Conservation (phyloP, 2,888 invertebrate species). For the Maniola hyperantus region DNA sequence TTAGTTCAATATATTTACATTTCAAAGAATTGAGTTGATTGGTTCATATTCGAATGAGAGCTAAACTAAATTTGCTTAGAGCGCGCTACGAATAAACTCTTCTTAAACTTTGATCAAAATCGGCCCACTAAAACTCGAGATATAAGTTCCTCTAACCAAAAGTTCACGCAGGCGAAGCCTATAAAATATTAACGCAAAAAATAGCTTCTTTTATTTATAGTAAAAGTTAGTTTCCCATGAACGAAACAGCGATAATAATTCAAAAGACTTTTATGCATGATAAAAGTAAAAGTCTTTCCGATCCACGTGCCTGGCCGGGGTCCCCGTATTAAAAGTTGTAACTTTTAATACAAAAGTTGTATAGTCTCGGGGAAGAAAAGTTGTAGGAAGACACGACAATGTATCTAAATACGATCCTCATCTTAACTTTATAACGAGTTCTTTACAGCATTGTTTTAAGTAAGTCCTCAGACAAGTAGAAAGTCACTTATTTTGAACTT, state of each 20-base stretch:
- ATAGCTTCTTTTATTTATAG: background rate
- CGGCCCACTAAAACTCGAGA: too few species aligned
- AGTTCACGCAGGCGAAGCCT: too few species aligned
- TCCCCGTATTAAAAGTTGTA: conserved; percentile 2
- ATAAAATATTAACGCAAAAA: too few species aligned
- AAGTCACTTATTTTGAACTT: background rate
- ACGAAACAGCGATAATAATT: conserved; percentile 3
- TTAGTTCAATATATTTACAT: too few species aligned
- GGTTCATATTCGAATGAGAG: too few species aligned
- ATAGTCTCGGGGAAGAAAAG: background rate
- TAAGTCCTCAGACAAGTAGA: background rate
- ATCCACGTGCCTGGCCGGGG: background rate
- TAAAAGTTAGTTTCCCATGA: background rate
- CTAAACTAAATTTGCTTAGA: too few species aligned
- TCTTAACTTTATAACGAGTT: background rate
- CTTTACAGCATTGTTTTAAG: background rate
- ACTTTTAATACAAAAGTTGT: conserved; percentile 6
- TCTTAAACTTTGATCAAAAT: too few species aligned
- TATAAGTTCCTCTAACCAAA: too few species aligned
- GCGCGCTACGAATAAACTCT: too few species aligned
- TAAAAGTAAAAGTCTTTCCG: background rate
- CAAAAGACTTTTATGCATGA: background rate
- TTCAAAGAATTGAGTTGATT: too few species aligned
- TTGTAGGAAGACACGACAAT: background rate
- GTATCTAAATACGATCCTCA: background rate